Conservation (phyloP, 2,113 vertebrate species). For the Pseudonaja textilis region DNA sequence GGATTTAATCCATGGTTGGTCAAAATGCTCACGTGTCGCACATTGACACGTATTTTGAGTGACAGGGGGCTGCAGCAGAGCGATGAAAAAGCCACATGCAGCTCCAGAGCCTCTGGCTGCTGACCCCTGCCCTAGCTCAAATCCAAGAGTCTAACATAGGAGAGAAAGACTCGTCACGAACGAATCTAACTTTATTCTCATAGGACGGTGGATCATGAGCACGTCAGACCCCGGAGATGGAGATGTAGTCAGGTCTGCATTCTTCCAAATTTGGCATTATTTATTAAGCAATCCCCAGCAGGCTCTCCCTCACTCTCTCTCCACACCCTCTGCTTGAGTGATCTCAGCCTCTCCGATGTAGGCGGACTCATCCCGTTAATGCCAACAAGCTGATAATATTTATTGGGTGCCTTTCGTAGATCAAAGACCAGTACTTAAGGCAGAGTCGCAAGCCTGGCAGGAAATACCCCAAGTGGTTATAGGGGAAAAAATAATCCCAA, state of each 20-base stretch:
- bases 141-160: background rate
- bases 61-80: too few species aligned
- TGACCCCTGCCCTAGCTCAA: background rate
- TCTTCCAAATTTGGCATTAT: background rate
- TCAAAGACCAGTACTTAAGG: constrained; percentile 48
- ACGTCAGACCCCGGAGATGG: background rate
- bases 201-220: background rate
- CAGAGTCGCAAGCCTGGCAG: constrained; percentile 26
- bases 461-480: constrained; percentile 41
- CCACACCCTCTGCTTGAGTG: constrained; percentile 7
- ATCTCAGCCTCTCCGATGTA: constrained; percentile 8
- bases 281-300: constrained; percentile 35
- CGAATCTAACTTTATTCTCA: background rate
- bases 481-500: too few species aligned
- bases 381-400: constrained; percentile 27
- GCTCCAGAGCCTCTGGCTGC: too few species aligned
- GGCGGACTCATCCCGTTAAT: constrained; percentile 46
- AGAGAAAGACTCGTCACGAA: background rate
- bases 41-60: too few species aligned
- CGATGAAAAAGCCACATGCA: too few species aligned
- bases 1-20: too few species aligned
- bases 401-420: constrained; percentile 48
- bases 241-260: background rate
- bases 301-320: background rate
- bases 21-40: too few species aligned